Evolutionary conservation across 2,888 invertebrate genomes (phyloP).

Genomic region (Andrena bicolor): DNA sequence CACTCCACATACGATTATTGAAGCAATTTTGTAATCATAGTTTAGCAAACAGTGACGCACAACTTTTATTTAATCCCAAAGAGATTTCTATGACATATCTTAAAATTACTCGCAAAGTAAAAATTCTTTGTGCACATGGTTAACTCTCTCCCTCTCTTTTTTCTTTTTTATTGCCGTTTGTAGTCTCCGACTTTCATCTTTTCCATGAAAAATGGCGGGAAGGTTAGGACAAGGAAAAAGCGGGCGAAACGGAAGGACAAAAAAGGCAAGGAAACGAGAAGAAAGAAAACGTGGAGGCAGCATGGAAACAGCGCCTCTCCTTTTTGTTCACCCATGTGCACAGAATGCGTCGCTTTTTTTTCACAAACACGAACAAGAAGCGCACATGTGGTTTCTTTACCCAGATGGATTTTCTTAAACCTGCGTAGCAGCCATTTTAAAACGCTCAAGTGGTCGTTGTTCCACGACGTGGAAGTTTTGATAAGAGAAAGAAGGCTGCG

Average conservation of each 20-base stretch:
- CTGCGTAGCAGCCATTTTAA: constrained; percentile 23
- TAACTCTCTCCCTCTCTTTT: too few species aligned
- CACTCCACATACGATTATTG: too few species aligned
- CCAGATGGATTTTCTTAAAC: constrained; percentile 41
- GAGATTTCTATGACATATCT: too few species aligned
- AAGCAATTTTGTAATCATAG: too few species aligned
- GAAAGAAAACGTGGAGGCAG: constrained; percentile 46
- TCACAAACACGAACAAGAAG: constrained; percentile 14
- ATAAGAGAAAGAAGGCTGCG: neutral
- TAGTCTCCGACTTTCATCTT: neutral
- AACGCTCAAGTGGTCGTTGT: constrained; percentile 25
- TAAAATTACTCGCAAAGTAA: neutral
- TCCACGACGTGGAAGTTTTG: constrained; percentile 22
- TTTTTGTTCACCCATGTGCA: constrained; percentile 46
- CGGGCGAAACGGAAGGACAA: constrained; percentile 11
- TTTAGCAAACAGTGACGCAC: too few species aligned
- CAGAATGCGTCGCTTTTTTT: constrained; percentile 30
- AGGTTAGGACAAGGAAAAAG: constrained; percentile 21
- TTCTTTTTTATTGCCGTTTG: neutral
- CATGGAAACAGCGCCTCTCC: constrained; percentile 51
- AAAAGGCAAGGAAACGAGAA: constrained; percentile 39
- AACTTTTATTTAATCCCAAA: too few species aligned
- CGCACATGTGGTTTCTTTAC: constrained; percentile 44
- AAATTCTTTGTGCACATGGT: constrained; percentile 3
- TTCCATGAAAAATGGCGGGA: constrained; percentile 15